Evolutionary conservation across 2,797 vertebrate species (phyloP).

Genomic region (Stomatorhinus walkeri): DNA sequence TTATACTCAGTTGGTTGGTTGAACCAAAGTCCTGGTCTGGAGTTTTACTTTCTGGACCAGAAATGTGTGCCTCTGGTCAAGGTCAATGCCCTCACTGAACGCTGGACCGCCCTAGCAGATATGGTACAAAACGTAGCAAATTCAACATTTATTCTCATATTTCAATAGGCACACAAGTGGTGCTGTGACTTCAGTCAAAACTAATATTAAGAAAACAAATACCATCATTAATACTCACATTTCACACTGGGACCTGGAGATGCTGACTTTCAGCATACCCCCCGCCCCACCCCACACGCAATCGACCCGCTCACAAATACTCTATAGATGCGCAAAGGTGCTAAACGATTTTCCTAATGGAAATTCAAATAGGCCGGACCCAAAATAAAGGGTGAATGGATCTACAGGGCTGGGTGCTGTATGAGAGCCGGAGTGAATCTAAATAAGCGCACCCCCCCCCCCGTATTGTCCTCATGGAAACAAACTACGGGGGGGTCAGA

Average conservation of each 20-base stretch:
- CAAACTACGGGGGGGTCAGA: background rate
- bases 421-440: background rate
- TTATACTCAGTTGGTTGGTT: background rate
- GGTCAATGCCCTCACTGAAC: background rate
- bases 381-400: background rate
- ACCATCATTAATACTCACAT: background rate
- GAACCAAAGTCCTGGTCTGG: background rate
- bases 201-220: background rate
- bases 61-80: background rate
- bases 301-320: background rate
- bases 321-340: background rate
- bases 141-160: background rate
- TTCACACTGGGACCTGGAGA: slow-evolving; percentile 5
- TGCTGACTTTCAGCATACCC: background rate
- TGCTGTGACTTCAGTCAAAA: background rate
- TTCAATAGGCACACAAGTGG: background rate
- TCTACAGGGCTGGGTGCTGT: background rate
- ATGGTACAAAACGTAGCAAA: background rate
- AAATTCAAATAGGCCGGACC: slow-evolving; percentile 15
- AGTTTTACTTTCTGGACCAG: background rate
- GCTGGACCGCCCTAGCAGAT: background rate
- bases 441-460: background rate
- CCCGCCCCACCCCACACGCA: background rate
- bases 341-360: background rate
- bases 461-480: background rate